Conservation (phyloP, 2,888 invertebrate genomes). For the Rhaphigaster nebulosa region DNA sequence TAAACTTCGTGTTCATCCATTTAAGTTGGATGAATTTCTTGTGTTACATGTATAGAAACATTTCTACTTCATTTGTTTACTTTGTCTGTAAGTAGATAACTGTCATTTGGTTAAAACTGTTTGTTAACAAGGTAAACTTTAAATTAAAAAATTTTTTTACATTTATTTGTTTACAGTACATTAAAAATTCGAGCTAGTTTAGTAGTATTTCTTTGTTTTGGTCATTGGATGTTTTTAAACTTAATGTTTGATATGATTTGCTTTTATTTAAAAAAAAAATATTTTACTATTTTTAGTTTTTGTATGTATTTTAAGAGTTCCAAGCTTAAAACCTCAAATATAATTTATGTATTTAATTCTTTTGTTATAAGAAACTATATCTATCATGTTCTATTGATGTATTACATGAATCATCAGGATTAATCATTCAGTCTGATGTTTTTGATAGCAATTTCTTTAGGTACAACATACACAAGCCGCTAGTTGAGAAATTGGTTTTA, state of each 20-base stretch:
- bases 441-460: background rate
- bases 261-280: background rate
- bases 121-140: background rate
- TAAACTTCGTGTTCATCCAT: background rate
- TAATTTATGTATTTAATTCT: background rate
- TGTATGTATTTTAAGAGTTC: background rate
- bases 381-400: background rate
- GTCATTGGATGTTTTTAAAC: background rate
- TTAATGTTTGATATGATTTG: background rate
- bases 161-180: background rate
- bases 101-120: background rate
- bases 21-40: background rate
- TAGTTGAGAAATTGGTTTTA: background rate
- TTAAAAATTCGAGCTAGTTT: background rate
- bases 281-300: background rate
- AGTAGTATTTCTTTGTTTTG: background rate
- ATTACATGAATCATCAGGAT: constrained; percentile 13
- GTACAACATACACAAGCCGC: background rate
- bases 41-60: background rate
- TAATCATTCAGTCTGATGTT: background rate
- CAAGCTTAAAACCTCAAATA: background rate
- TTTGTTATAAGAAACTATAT: background rate
- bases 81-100: background rate
- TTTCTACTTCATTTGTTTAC: constrained; percentile 19
- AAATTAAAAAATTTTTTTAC: background rate